Evolutionary conservation across 2,797 vertebrate genomes (phyloP).

Genomic region (Sternarchorhynchus goeldii): DNA sequence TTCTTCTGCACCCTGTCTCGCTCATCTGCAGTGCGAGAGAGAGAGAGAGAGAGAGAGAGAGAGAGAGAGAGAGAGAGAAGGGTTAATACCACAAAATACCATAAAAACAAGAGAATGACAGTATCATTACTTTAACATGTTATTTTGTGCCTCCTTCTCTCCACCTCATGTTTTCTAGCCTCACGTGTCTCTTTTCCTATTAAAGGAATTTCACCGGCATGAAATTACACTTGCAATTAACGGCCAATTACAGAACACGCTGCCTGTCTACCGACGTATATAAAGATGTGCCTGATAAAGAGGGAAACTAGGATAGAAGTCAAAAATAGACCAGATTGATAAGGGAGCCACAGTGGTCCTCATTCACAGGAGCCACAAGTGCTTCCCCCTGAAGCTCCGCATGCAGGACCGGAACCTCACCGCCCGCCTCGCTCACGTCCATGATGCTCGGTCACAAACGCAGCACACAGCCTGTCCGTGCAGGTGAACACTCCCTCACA

Average conservation of each 20-base stretch:
- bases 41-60: slow-evolving; percentile 43
- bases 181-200: neutral
- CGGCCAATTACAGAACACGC: neutral
- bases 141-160: slow-evolving; percentile 28
- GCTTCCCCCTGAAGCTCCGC: too few relatives aligned
- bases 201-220: neutral
- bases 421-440: neutral
- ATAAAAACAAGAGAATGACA: slow-evolving; percentile 44
- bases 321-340: slow-evolving; percentile 50
- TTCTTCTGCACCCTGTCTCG: slow-evolving; percentile 98
- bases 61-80: slow-evolving; percentile 14
- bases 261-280: neutral
- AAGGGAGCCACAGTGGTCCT: slow-evolving; percentile 24
- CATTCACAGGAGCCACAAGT: slow-evolving; percentile 39
- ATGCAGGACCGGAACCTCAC: too few relatives aligned
- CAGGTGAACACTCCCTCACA: neutral
- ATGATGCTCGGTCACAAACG: too few relatives aligned
- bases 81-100: slow-evolving; percentile 59
- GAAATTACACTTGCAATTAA: neutral
- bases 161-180: slow-evolving; percentile 8
- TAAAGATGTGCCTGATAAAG: slow-evolving; percentile 35
- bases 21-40: slow-evolving; percentile 84
- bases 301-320: slow-evolving; percentile 50
- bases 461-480: neutral
- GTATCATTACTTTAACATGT: slow-evolving; percentile 20